Evolutionary conservation across 2,888 invertebrate species (phyloP).

Genomic region (Yponomeuta cagnagella): DNA sequence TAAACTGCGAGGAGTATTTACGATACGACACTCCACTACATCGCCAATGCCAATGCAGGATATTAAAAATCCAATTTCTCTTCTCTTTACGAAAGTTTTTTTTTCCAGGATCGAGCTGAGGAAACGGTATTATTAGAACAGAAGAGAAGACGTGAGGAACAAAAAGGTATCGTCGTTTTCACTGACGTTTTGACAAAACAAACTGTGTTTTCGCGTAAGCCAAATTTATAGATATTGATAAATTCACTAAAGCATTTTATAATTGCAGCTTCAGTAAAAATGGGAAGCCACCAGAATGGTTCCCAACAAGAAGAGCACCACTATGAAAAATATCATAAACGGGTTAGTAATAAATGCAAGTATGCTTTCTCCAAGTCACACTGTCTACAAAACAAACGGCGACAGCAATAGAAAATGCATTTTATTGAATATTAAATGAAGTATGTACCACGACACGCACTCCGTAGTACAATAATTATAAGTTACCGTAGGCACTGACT

Average conservation of each 20-base stretch:
- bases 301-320: constrained; percentile 80
- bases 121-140: constrained; percentile 81
- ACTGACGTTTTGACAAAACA: not conserved
- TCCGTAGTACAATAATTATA: too few species aligned
- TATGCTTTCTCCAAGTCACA: too few species aligned
- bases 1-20: too few species aligned
- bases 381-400: too few species aligned
- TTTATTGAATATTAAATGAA: too few species aligned
- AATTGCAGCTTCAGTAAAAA: constrained; percentile 71
- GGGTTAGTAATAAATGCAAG: constrained; percentile 66
- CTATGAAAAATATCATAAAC: constrained; percentile 85
- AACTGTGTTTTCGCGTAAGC: not conserved
- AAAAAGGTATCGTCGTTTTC: constrained; percentile 74
- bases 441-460: too few species aligned
- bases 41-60: too few species aligned
- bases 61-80: too few species aligned
- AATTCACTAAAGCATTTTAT: constrained; percentile 14
- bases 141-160: constrained; percentile 87
- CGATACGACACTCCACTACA: too few species aligned
- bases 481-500: too few species aligned
- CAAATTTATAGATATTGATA: too few species aligned
- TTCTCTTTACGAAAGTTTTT: constrained; percentile 14
- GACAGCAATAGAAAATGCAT: too few species aligned
- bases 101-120: constrained; percentile 81
- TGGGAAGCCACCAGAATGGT: constrained; percentile 84